phyloP scores from a whole-genome alignment of 1,140 invertebrate genomes.

The Nasonia vitripennis region DNA sequence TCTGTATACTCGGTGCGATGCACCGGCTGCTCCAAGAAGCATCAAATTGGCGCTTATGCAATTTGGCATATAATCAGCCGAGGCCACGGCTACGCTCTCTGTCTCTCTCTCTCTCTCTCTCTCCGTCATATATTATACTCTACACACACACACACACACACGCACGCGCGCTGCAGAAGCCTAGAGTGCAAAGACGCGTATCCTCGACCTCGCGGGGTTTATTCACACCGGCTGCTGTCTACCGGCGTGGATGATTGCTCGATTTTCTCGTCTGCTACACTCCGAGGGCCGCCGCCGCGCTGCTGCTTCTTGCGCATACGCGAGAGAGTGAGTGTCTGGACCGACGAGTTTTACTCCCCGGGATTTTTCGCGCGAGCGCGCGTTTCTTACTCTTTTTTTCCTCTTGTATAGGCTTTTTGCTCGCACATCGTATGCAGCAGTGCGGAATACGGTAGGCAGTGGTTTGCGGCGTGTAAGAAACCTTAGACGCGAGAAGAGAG shows the following conservation, averaged over 20 bases:
- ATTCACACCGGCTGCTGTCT: slow-evolving; percentile 16
- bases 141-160: not conserved
- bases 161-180: not conserved
- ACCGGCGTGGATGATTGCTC: slow-evolving; percentile 9
- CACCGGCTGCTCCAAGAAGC: not conserved
- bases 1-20: too few relatives aligned
- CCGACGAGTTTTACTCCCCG: not conserved
- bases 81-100: not conserved
- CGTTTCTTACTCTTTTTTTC: not conserved
- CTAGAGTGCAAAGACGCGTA: not conserved
- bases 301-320: not conserved
- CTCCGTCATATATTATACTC: not conserved
- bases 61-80: not conserved
- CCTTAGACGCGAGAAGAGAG: not conserved
- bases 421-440: not conserved
- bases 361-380: not conserved
- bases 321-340: not conserved
- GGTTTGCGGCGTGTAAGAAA: not conserved
- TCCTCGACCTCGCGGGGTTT: slow-evolving; percentile 18
- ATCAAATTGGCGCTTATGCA: slow-evolving; percentile 3
- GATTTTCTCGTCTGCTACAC: slow-evolving; percentile 44
- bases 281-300: not conserved
- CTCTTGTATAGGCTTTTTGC: not conserved
- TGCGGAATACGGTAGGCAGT: not conserved
- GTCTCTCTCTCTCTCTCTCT: too few relatives aligned